Evolutionary conservation across 1,140 invertebrate species (phyloP).

Genomic region (Holcopasites calliopsidis): DNA sequence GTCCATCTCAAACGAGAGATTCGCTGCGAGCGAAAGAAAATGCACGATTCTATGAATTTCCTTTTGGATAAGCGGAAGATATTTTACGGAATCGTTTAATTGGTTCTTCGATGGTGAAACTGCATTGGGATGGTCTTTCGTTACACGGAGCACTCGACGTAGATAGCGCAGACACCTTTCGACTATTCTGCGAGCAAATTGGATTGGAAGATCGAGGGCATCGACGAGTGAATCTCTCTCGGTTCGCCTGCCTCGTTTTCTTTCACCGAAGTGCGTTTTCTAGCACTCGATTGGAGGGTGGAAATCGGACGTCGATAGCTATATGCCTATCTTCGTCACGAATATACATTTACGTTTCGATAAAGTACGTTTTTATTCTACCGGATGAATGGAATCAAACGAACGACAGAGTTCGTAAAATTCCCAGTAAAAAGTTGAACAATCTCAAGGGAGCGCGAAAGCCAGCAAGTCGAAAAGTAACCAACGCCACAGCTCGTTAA

Average conservation of each 20-base stretch:
- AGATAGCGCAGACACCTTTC: not conserved
- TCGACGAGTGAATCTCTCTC: not conserved
- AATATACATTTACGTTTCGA: too few relatives aligned
- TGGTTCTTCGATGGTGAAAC: not conserved
- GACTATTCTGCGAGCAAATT: not conserved
- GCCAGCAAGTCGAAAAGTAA: not conserved
- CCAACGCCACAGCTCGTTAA: not conserved
- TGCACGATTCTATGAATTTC: too few relatives aligned
- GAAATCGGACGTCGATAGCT: too few relatives aligned
- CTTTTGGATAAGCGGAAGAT: not conserved
- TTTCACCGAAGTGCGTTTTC: too few relatives aligned
- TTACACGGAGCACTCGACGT: not conserved
- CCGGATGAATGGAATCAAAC: too few relatives aligned
- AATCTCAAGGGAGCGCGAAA: not conserved
- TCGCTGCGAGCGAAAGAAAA: too few relatives aligned
- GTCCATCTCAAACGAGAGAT: not conserved
- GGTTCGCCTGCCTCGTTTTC: not conserved
- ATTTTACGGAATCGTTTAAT: not conserved
- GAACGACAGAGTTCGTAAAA: too few relatives aligned
- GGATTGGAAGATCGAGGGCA: conserved; percentile 1
- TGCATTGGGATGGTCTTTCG: not conserved
- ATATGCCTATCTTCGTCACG: too few relatives aligned
- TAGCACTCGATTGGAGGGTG: too few relatives aligned
- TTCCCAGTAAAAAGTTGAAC: too few relatives aligned
- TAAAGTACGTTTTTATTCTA: too few relatives aligned